These are phyloP conservation scores for Blastobasis adustella DNA, from an alignment of 2,888 invertebrate species.

Conservation along the genomic window DNA sequence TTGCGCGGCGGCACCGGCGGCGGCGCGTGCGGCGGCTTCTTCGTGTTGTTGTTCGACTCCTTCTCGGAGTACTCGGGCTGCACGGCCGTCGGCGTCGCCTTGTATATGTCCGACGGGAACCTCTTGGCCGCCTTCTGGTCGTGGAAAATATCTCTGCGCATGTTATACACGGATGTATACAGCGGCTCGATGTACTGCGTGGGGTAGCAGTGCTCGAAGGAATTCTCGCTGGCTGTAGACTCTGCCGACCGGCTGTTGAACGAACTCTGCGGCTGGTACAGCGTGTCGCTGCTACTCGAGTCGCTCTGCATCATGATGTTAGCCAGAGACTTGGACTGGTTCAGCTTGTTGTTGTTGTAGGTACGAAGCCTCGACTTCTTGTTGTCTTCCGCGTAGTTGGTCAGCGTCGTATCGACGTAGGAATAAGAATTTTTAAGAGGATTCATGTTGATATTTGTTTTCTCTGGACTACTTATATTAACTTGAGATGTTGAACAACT, in stretches of 20 bases:
- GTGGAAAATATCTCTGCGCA: constrained; percentile 59
- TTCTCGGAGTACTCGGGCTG: constrained; percentile 54
- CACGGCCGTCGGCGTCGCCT: constrained; percentile 66
- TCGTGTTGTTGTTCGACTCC: constrained; percentile 44
- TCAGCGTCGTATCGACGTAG: constrained; percentile 48
- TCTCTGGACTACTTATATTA: constrained; percentile 44
- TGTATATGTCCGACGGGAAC: constrained; percentile 64
- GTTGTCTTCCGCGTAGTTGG: constrained; percentile 46
- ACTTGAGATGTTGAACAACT: constrained; percentile 41
- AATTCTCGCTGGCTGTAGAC: constrained; percentile 65
- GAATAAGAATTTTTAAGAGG: constrained; percentile 57
- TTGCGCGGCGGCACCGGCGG: constrained; percentile 77
- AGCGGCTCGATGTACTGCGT: constrained; percentile 65
- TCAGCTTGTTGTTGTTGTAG: constrained; percentile 59
- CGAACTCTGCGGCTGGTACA: constrained; percentile 63
- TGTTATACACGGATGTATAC: constrained; percentile 63
- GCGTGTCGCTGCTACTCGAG: constrained; percentile 64
- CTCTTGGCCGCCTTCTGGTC: constrained; percentile 53
- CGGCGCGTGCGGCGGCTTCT: constrained; percentile 70
- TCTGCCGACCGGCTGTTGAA: constrained; percentile 61
- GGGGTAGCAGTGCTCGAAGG: constrained; percentile 59
- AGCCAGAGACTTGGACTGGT: constrained; percentile 66
- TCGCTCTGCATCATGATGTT: constrained; percentile 65
- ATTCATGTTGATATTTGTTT: constrained; percentile 25
- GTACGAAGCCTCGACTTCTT: constrained; percentile 55